A percentile compares a stretch with the other conserved stretches of the same genome.
phyloP scores from a whole-genome alignment of 2,888 invertebrate genomes.

The Diogma glabrata region DNA sequence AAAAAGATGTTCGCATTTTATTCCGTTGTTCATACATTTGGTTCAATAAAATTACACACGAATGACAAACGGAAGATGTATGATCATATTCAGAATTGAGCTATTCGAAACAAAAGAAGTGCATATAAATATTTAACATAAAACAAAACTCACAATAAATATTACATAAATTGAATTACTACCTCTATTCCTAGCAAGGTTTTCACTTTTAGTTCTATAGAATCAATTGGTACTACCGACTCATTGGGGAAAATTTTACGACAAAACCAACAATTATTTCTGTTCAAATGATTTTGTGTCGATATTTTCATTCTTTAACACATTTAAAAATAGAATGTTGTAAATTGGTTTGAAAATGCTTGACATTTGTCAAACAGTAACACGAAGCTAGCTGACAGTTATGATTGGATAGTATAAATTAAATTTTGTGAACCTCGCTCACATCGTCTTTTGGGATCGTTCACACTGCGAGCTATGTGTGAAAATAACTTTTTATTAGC shows the following conservation, averaged over 20 bases:
- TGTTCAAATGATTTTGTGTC: too few relatives aligned
- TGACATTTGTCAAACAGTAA: too few relatives aligned
- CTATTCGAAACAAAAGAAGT: neutral
- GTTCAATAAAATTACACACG: neutral
- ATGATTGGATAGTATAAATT: too few relatives aligned
- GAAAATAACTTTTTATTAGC: too few relatives aligned
- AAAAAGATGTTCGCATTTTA: neutral
- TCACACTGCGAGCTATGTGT: too few relatives aligned
- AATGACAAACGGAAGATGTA: neutral
- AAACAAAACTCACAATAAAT: neutral
- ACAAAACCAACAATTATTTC: constrained; percentile 4
- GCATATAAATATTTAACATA: neutral
- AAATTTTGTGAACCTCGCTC: too few relatives aligned
- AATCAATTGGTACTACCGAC: neutral
- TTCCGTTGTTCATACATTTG: constrained; percentile 4
- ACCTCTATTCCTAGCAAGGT: constrained; percentile 2
- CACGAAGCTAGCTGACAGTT: too few relatives aligned
- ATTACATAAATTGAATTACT: neutral
- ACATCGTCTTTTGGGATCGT: too few relatives aligned
- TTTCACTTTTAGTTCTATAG: constrained; percentile 3
- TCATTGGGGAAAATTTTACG: neutral
- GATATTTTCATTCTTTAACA: too few relatives aligned
- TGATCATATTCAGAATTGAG: constrained; percentile 1
- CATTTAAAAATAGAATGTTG: too few relatives aligned
- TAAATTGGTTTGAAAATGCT: too few relatives aligned